Base-by-base conservation (phyloP, 2,797 vertebrate species). In the Sibirionetta formosa region DNA sequence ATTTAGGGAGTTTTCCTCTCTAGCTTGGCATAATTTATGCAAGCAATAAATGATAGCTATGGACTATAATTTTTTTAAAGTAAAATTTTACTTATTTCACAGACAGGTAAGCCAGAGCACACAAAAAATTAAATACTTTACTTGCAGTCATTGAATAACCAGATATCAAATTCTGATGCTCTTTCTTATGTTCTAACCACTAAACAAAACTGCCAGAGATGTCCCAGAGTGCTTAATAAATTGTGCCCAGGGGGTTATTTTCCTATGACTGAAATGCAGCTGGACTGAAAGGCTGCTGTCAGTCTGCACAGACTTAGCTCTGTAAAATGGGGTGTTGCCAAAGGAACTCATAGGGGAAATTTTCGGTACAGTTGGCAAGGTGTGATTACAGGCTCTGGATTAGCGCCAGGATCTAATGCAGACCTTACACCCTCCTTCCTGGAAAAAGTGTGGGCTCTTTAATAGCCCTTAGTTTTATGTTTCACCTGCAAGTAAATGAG, bases 301-400 rank as follows among this genome's bases (percentile, higher is more conserved):
- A 97, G 65, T 94, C 85, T 93, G 94, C 88, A 94, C 96, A 94
- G 93, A 90, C 90, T 80, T 9, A 78, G 96, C 83, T 88, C 91
- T 85, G 86, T 77, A 94, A 95, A 96, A 94, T 82, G 86, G 91
- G 94, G 91, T 86, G 90, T 84, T 97, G 95, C 96, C 96, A 96
- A 84, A 95, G 88, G 88, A 96, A 85, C 91, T 96, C 95, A 95
- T 81, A 75, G 96, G 96, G 91, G 95, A 93, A 90, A 95, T 93
- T 96, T 97, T 96, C 86, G 90, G 92, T 95, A 92, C 92, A 93
- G 95, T 96, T 96, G 96, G 96, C 92, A 93, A 94, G 96, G 96
- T 96, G 95, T 93, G 96, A 96, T 97, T 96, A 91, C 86, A 92
- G 83, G 86, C 88, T 65, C 94, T 97, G 96, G 94, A 93, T 75